Percentiles rank a stretch among this genome's conserved stretches.
These are phyloP conservation scores for Globodera ellingtonae DNA, from an alignment of 1,140 invertebrate genomes.

Conservation along the genomic window DNA sequence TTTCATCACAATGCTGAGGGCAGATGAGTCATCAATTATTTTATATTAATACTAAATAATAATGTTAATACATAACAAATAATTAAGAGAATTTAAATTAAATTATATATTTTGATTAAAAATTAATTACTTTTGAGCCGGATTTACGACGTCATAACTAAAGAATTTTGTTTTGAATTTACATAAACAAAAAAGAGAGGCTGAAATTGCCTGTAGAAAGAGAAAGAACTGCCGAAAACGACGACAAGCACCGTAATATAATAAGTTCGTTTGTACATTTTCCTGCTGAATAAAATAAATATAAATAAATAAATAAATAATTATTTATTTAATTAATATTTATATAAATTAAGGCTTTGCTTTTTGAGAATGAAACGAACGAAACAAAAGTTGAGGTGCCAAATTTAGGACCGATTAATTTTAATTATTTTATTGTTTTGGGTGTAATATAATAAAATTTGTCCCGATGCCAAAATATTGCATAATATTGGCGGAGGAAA, in stretches of 20 bases:
- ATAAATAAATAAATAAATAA: not conserved
- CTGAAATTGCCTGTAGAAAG: constrained; percentile 5
- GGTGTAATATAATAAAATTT: not conserved
- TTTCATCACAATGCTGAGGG: constrained; percentile 26
- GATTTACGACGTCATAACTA: constrained; percentile 62
- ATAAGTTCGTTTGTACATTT: constrained; percentile 19
- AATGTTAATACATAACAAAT: too few relatives aligned
- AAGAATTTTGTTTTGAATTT: constrained; percentile 39
- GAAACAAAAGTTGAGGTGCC: too few relatives aligned
- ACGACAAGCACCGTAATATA: constrained; percentile 9
- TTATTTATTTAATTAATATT: too few relatives aligned
- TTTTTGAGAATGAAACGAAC: too few relatives aligned
- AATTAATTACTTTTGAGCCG: constrained; percentile 50
- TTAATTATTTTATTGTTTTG: too few relatives aligned
- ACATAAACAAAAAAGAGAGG: not conserved
- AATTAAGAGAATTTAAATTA: not conserved
- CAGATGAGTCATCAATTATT: not conserved
- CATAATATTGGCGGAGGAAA: not conserved
- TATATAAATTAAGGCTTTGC: too few relatives aligned
- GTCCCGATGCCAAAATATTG: not conserved
- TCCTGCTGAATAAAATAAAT: not conserved
- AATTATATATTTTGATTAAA: not conserved
- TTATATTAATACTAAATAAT: too few relatives aligned
- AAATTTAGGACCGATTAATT: too few relatives aligned
- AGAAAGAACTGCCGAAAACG: constrained; percentile 7